Conservation (phyloP, 2,113 vertebrate genomes). For the Canis aureus region DNA sequence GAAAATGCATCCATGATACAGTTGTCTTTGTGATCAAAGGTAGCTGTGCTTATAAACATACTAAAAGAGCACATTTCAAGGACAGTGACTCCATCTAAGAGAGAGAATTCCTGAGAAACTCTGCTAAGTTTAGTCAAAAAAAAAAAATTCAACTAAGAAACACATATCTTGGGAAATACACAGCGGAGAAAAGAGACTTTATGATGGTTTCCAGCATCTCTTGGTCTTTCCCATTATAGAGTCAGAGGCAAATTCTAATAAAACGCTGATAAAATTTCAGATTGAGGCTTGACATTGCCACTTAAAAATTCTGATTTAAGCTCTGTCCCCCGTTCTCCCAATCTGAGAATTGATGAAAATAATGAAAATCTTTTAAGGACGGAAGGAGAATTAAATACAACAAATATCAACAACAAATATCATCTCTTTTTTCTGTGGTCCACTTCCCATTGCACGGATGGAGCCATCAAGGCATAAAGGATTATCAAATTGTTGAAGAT, state of each 20-base stretch:
- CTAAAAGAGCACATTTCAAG: conserved; percentile 56
- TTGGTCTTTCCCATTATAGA: neutral
- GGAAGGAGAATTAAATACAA: neutral
- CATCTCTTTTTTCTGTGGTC: neutral
- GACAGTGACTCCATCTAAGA: neutral
- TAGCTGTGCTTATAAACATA: neutral
- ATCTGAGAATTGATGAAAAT: neutral
- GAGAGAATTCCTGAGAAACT: conserved; percentile 7
- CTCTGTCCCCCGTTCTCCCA: neutral
- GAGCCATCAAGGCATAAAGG: neutral
- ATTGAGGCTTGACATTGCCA: neutral
- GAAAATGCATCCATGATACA: conserved; percentile 10
- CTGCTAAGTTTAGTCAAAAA: neutral
- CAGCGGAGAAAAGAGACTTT: neutral
- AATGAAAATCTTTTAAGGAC: neutral
- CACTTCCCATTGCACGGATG: neutral
- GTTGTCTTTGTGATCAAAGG: conserved; percentile 62
- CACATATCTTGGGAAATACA: neutral
- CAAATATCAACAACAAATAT: neutral
- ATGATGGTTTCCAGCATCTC: neutral
- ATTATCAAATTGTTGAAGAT: neutral
- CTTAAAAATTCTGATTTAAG: neutral
- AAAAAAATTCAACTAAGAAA: neutral
- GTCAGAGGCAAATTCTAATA: neutral
- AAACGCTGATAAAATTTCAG: conserved; percentile 29